A percentile compares a stretch with the other conserved stretches of the same genome.
phyloP scores from a whole-genome alignment of 2,113 vertebrate species.

The rabbit (Oryctolagus cuniculus) region DNA sequence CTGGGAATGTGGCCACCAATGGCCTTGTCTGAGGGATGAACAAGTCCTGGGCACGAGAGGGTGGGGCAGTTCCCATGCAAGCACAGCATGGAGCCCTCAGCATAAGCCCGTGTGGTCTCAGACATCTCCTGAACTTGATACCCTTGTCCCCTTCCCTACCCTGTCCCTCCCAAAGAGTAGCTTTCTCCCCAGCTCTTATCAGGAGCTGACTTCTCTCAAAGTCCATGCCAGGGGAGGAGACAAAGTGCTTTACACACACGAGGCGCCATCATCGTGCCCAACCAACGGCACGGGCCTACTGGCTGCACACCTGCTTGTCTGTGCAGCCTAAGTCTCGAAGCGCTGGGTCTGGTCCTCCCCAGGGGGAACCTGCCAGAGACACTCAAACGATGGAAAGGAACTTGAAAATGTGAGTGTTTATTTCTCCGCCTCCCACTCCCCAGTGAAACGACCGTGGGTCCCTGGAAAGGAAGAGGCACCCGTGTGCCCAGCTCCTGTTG shows the following conservation, averaged over 20 bases:
- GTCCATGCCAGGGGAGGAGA: rapidly evolving
- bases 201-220: too few species aligned
- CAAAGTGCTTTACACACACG: rapidly evolving
- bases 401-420: neutral
- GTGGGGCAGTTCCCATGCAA: too few species aligned
- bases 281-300: rapidly evolving
- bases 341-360: rapidly evolving
- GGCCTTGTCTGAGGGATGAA: neutral
- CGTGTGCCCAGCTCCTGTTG: neutral
- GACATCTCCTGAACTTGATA: too few species aligned
- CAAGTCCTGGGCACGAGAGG: too few species aligned
- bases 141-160: too few species aligned
- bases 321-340: neutral
- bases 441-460: too few species aligned
- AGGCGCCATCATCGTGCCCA: neutral
- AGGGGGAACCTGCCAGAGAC: neutral
- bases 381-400: too few species aligned
- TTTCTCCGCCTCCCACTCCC: neutral
- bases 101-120: too few species aligned
- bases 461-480: rapidly evolving
- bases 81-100: too few species aligned
- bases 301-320: neutral
- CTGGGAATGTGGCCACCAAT: neutral
- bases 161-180: too few species aligned
- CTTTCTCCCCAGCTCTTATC: too few species aligned